Percentiles rank a stretch among this genome's conserved stretches.
phyloP scores from a whole-genome alignment of 2,113 vertebrate genomes.

The Oncorhynchus tshawytscha region DNA sequence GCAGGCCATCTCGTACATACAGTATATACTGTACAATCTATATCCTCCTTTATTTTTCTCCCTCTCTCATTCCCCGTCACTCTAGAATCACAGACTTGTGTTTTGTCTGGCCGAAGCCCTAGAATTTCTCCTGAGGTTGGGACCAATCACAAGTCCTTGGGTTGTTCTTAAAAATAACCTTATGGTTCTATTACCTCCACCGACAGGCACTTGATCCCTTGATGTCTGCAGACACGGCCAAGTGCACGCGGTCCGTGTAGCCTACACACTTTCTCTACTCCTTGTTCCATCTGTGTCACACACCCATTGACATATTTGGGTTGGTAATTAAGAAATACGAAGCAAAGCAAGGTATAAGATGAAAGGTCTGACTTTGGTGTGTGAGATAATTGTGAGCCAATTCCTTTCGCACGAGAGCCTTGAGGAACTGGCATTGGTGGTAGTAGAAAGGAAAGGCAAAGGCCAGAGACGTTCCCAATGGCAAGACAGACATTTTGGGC shows the following conservation, averaged over 20 bases:
- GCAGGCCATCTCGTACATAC: conserved; percentile 24
- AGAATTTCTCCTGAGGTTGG: conserved; percentile 55
- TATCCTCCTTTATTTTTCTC: conserved; percentile 43
- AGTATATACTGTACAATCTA: conserved; percentile 48
- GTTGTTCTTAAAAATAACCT: conserved; percentile 56
- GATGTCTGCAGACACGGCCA: conserved; percentile 36
- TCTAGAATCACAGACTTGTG: conserved; percentile 54
- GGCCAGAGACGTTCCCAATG: conserved; percentile 28
- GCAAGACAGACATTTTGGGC: conserved; percentile 32
- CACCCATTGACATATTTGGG: conserved; percentile 59
- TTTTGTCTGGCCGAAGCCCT: conserved; percentile 62
- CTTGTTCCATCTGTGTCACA: conserved; percentile 20
- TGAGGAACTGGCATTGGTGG: conserved; percentile 35
- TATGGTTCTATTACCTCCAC: conserved; percentile 59
- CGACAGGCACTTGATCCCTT: conserved; percentile 59
- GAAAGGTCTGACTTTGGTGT: conserved; percentile 46
- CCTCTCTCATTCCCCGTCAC: conserved; percentile 43
- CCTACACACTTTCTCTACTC: conserved; percentile 29
- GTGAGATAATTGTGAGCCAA: conserved; percentile 35
- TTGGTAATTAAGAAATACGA: conserved; percentile 55
- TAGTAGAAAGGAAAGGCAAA: conserved; percentile 9
- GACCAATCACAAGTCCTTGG: conserved; percentile 51
- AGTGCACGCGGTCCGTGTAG: conserved; percentile 22
- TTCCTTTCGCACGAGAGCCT: conserved; percentile 35
- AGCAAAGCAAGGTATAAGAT: conserved; percentile 41